phyloP scores from a whole-genome alignment of 30 jellyfish, hydroid and myxozoan species.

The Aurelia aurita region DNA sequence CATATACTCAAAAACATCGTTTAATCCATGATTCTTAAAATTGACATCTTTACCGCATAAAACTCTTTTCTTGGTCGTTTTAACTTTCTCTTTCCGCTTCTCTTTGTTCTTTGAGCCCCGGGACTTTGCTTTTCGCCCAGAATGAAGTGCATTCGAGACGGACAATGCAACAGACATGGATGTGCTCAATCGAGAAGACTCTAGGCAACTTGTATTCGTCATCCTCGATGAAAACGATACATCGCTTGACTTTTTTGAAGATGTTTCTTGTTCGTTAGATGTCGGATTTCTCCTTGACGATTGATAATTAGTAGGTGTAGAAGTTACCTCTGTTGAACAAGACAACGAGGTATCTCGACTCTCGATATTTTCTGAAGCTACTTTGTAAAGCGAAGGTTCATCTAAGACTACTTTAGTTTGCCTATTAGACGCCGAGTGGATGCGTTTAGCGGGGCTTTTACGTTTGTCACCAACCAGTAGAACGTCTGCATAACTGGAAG shows the following conservation, averaged over 20 bases:
- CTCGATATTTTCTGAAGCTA: background rate
- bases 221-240: slow-evolving; percentile 2
- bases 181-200: background rate
- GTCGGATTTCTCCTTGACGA: background rate
- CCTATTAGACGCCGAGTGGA: background rate
- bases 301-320: background rate
- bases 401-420: no score
- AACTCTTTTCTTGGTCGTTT: background rate
- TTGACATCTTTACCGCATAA: background rate
- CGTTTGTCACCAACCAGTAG: background rate
- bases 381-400: no score
- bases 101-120: background rate
- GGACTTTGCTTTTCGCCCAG: background rate
- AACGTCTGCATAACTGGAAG: background rate
- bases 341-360: background rate
- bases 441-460: background rate
- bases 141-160: slow-evolving; percentile 16
- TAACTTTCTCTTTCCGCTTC: background rate
- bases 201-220: slow-evolving; percentile 11
- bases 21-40: background rate
- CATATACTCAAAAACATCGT: background rate
- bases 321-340: background rate
- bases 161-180: slow-evolving; percentile 27
- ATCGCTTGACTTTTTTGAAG: slow-evolving; percentile 1
- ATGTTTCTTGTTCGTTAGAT: background rate